A percentile compares a stretch with the other conserved stretches of the same genome.
phyloP scores from a whole-genome alignment of 2,113 vertebrate genomes.

The Brachyistius frenatus region DNA sequence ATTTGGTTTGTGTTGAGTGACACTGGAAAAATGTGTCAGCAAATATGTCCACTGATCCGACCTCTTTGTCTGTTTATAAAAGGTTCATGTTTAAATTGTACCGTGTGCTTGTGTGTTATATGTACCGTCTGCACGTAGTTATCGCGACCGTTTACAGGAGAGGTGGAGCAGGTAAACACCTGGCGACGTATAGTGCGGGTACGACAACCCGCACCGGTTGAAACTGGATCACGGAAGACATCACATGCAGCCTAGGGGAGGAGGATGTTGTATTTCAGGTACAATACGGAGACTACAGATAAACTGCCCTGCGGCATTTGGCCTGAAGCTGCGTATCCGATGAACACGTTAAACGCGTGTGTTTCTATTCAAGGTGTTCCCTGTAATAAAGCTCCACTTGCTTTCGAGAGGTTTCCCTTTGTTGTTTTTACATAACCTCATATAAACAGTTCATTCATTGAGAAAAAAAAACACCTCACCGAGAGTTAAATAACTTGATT shows the following conservation, averaged over 20 bases:
- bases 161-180: slow-evolving; percentile 26
- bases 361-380: slow-evolving; percentile 18
- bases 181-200: background rate
- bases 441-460: background rate
- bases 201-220: background rate
- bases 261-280: slow-evolving; percentile 45
- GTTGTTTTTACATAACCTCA: slow-evolving; percentile 11
- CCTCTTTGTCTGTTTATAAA: slow-evolving; percentile 16
- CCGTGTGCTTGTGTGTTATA: slow-evolving; percentile 13
- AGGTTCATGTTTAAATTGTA: slow-evolving; percentile 1
- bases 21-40: slow-evolving; percentile 2
- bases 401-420: slow-evolving; percentile 29
- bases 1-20: slow-evolving; percentile 35
- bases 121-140: slow-evolving; percentile 18
- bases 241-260: background rate
- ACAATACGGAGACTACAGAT: background rate
- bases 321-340: slow-evolving; percentile 10
- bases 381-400: slow-evolving; percentile 36
- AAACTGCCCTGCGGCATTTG: slow-evolving; percentile 21
- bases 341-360: slow-evolving; percentile 18
- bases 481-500: no score
- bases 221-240: slow-evolving; percentile 32
- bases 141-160: slow-evolving; percentile 6
- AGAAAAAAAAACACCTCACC: no score
- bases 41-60: background rate